These are phyloP conservation scores for Chelmon rostratus DNA, from an alignment of 2,797 vertebrate species.

Conservation along the genomic window DNA sequence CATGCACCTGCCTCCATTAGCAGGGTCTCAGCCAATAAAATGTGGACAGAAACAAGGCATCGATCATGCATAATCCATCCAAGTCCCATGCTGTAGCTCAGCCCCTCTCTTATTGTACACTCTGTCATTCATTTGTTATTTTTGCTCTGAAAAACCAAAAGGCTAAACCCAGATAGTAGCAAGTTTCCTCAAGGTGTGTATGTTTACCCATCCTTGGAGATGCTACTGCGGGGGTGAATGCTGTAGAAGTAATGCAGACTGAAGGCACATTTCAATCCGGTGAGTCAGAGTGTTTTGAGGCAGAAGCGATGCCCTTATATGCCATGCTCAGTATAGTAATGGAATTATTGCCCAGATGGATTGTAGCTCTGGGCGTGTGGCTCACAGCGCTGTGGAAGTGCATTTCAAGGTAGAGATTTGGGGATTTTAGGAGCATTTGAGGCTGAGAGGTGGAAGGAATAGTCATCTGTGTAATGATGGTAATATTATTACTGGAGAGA, in stretches of 20 bases:
- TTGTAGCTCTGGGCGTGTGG: constrained; percentile 53
- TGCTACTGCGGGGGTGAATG: constrained; percentile 43
- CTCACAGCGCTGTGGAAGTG: constrained; percentile 55
- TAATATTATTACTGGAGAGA: constrained; percentile 57
- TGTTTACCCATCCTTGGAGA: constrained; percentile 43
- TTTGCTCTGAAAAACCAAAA: constrained; percentile 9
- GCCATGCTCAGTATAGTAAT: constrained; percentile 62
- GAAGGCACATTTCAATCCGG: constrained; percentile 58
- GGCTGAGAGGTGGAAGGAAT: constrained; percentile 56
- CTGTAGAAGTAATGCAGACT: constrained; percentile 56
- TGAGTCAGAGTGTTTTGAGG: constrained; percentile 62
- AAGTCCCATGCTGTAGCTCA: background rate
- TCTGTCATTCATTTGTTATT: constrained; percentile 14
- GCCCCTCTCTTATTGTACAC: background rate
- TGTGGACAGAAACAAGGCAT: constrained; percentile 15
- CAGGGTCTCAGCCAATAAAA: constrained; percentile 21
- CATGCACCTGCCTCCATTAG: constrained; percentile 43
- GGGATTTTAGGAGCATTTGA: constrained; percentile 64
- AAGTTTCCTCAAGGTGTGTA: constrained; percentile 19
- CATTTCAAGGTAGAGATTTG: constrained; percentile 71
- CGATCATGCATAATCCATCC: background rate
- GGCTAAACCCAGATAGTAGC: constrained; percentile 4
- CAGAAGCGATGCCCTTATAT: constrained; percentile 62
- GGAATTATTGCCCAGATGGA: constrained; percentile 66
- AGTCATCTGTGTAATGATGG: constrained; percentile 70